These are phyloP conservation scores for Glyptemys insculpta DNA, from an alignment of 2,797 vertebrate genomes.

Conservation along the genomic window DNA sequence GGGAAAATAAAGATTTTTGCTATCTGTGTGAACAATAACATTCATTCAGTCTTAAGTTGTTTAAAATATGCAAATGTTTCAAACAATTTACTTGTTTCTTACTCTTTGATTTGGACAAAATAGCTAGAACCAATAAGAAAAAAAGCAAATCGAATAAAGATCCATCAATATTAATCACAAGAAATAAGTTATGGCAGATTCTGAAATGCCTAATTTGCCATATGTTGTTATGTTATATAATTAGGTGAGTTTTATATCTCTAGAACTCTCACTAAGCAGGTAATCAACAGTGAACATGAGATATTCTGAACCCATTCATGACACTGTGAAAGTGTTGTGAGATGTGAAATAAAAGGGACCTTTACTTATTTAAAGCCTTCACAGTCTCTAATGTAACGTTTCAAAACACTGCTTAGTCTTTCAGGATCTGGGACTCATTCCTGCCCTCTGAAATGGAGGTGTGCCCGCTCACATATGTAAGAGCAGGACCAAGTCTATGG, in stretches of 20 bases:
- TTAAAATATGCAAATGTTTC: slow-evolving; percentile 32
- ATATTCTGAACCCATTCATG: slow-evolving; percentile 49
- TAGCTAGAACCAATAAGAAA: background rate
- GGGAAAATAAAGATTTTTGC: slow-evolving; percentile 42
- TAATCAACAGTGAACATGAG: slow-evolving; percentile 11
- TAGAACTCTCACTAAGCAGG: background rate
- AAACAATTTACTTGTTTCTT: slow-evolving; percentile 39
- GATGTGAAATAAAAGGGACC: background rate
- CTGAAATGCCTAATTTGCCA: slow-evolving; percentile 10
- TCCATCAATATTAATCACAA: background rate
- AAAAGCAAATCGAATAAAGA: background rate
- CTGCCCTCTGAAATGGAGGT: background rate
- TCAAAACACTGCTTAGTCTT: background rate
- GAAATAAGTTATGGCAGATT: background rate
- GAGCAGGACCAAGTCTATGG: background rate
- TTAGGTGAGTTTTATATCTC: background rate
- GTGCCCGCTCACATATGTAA: background rate
- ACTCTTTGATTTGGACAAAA: slow-evolving; percentile 33
- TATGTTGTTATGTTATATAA: slow-evolving; percentile 25
- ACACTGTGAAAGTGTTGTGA: slow-evolving; percentile 13
- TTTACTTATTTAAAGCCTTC: background rate
- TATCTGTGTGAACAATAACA: slow-evolving; percentile 51
- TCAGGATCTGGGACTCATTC: background rate
- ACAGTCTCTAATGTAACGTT: background rate
- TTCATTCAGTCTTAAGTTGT: slow-evolving; percentile 42